Evolutionary conservation across 2,113 vertebrate genomes (phyloP).

Genomic region (Bufo bufo): DNA sequence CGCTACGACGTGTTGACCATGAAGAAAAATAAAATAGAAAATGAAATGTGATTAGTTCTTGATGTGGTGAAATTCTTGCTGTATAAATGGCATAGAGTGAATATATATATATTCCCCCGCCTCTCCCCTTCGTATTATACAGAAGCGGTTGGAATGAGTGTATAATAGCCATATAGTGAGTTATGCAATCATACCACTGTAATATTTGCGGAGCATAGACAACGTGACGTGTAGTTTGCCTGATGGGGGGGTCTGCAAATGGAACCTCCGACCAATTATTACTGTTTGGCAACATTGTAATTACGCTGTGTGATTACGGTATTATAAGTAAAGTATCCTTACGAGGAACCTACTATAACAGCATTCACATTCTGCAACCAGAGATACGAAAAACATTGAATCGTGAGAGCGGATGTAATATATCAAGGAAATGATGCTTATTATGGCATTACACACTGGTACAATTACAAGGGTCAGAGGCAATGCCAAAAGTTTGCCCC

Average conservation of each 20-base stretch:
- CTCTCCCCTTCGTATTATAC: background rate
- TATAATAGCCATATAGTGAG: background rate
- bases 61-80: constrained; percentile 72
- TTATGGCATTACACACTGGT: background rate
- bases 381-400: background rate
- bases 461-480: background rate
- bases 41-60: constrained; percentile 76
- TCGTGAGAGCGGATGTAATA: background rate
- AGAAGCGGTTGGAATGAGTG: background rate
- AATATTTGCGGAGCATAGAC: background rate
- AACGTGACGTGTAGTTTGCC: background rate
- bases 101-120: constrained; percentile 57
- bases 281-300: constrained; percentile 22
- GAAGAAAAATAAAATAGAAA: constrained; percentile 66
- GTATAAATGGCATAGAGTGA: constrained; percentile 61
- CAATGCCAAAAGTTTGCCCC: background rate
- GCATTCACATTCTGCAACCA: background rate
- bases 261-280: background rate
- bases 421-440: background rate
- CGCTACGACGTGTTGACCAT: constrained; percentile 68
- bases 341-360: background rate
- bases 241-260: background rate
- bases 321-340: constrained; percentile 25
- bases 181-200: background rate
- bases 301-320: background rate